Conservation (phyloP, 1,140 invertebrate species). For the Caenorhabditis latens region DNA sequence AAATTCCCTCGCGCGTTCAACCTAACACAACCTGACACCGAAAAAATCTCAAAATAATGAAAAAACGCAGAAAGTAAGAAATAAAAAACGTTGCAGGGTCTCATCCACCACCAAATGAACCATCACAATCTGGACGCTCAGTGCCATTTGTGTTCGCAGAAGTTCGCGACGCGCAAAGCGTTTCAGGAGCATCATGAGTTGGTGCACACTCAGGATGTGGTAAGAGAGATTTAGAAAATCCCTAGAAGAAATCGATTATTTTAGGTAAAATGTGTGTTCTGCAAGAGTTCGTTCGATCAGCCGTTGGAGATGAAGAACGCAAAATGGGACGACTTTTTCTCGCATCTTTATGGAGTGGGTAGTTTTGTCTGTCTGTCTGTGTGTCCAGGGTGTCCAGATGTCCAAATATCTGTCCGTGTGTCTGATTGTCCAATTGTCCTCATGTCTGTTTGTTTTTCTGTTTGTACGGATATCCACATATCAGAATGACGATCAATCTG, state of each 20-base stretch:
- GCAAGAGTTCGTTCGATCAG: conserved; percentile 33
- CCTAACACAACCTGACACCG: too few relatives aligned
- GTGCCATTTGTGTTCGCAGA: conserved; percentile 29
- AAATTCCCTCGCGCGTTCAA: too few relatives aligned
- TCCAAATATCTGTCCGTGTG: too few relatives aligned
- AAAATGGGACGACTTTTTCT: background rate
- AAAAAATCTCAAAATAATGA: background rate
- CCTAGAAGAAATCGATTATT: background rate
- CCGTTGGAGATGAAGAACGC: conserved; percentile 18
- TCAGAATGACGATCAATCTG: too few relatives aligned
- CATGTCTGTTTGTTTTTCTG: too few relatives aligned
- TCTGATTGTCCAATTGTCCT: too few relatives aligned
- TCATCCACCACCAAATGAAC: conserved; percentile 5
- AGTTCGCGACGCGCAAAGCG: background rate
- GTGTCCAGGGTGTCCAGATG: too few relatives aligned
- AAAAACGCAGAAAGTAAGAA: background rate
- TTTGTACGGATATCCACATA: too few relatives aligned
- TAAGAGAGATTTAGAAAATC: background rate
- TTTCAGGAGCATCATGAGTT: conserved; percentile 10
- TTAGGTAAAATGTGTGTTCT: conserved; percentile 31
- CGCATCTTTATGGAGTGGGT: conserved; percentile 32
- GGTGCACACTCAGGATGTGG: conserved; percentile 17
- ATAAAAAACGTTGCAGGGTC: background rate
- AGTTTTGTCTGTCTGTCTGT: background rate
- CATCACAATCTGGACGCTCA: conserved; percentile 7